These are phyloP conservation scores for Macrobrachium rosenbergii DNA, from an alignment of 1,140 invertebrate genomes.

Conservation along the genomic window DNA sequence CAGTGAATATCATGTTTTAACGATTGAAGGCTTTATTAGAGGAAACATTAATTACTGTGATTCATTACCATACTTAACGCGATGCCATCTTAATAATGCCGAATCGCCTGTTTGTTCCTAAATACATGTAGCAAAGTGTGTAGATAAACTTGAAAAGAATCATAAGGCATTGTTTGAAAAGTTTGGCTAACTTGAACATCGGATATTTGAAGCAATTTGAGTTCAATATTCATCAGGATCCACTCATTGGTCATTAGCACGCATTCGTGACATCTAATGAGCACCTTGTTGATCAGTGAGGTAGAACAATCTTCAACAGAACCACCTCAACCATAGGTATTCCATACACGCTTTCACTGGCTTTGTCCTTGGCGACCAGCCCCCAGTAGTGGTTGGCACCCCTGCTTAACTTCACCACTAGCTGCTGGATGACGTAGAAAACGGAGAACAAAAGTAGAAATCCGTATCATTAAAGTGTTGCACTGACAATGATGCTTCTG, in stretches of 20 bases:
- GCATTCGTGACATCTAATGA: constrained; percentile 24
- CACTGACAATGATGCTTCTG: no score
- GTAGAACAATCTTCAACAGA: constrained; percentile 14
- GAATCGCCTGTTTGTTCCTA: no score
- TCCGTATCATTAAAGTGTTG: not conserved
- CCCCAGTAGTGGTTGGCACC: constrained; percentile 43
- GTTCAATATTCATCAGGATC: not conserved
- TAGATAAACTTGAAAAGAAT: not conserved
- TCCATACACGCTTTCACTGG: constrained; percentile 59
- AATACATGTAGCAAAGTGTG: no score
- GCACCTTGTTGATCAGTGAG: constrained; percentile 32
- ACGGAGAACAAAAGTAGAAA: constrained; percentile 56
- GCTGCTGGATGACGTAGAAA: constrained; percentile 47
- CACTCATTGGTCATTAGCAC: constrained; percentile 21
- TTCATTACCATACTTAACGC: no score
- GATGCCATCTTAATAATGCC: no score
- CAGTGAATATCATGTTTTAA: no score
- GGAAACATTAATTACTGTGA: no score
- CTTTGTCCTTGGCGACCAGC: constrained; percentile 53
- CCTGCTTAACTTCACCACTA: constrained; percentile 35
- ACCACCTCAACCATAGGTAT: constrained; percentile 48
- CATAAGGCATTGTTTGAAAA: constrained; percentile 5
- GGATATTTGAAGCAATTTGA: not conserved
- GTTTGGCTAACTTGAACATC: not conserved
- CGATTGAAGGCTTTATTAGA: no score